Percentiles rank a stretch among this genome's conserved stretches.
Conservation (phyloP, 2,888 invertebrate species). For the Clepsis dumicolana region DNA sequence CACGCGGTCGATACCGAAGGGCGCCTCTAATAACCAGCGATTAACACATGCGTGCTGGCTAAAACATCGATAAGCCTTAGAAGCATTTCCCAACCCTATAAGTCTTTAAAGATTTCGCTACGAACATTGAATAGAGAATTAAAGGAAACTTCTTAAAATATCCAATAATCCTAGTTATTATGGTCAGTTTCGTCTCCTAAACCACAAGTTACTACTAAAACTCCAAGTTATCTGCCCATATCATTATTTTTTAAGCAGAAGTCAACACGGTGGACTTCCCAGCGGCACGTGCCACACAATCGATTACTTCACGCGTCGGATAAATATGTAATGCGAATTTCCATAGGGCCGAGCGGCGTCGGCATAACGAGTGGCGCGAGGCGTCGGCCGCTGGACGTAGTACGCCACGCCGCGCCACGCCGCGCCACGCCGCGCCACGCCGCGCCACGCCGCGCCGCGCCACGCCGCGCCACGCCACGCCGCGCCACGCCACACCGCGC, state of each 20-base stretch:
- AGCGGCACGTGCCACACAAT: conserved; percentile 45
- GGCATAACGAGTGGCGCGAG: conserved; percentile 55
- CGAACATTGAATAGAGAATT: no score
- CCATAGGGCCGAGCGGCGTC: conserved; percentile 40
- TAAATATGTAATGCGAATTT: conserved; percentile 61
- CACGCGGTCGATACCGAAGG: conserved; percentile 62
- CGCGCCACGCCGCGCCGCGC: neutral
- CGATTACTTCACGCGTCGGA: conserved; percentile 53
- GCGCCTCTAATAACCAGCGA: conserved; percentile 27
- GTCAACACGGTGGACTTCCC: conserved; percentile 55
- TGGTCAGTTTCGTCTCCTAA: no score
- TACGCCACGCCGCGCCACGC: conserved; percentile 45
- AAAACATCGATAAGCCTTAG: conserved; percentile 55
- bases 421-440: neutral
- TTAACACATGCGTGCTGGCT: conserved; percentile 30
- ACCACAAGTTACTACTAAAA: no score
- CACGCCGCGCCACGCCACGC: neutral
- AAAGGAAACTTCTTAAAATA: no score
- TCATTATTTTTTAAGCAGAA: conserved; percentile 5
- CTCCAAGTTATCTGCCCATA: neutral
- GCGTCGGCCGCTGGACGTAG: conserved; percentile 23
- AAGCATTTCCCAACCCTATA: neutral
- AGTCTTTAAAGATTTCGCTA: neutral
- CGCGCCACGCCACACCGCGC: neutral
- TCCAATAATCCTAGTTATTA: no score